These are phyloP conservation scores for Colaptes auratus DNA, from an alignment of 2,113 vertebrate species.

Conservation along the genomic window DNA sequence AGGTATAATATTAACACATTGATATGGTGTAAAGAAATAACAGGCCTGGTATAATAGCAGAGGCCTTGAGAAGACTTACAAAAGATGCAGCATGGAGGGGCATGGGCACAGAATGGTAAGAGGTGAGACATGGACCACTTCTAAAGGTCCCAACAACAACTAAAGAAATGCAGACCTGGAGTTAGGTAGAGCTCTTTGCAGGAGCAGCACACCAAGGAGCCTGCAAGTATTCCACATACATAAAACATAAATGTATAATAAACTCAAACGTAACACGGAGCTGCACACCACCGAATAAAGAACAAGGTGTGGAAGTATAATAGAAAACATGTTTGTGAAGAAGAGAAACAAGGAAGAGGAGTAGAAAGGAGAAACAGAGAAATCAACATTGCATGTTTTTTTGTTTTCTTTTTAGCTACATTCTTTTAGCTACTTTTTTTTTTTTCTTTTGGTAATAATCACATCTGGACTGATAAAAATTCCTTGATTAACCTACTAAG, in stretches of 20 bases:
- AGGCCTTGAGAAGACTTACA: background rate
- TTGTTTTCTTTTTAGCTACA: background rate
- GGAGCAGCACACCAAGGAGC: background rate
- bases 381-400: background rate
- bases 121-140: background rate
- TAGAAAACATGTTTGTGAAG: background rate
- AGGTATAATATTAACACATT: background rate
- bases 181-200: background rate
- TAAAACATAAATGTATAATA: background rate
- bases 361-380: background rate
- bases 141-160: background rate
- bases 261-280: background rate
- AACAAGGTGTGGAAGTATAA: background rate
- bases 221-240: background rate
- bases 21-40: background rate
- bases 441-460: background rate
- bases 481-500: background rate
- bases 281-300: background rate
- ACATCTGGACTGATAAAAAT: background rate
- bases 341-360: background rate
- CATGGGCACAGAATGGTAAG: background rate
- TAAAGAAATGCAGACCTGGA: background rate
- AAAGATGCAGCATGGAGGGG: background rate
- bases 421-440: background rate
- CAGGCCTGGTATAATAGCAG: background rate